Evolutionary conservation across 2,888 invertebrate species (phyloP).

Genomic region (Drosophila niveifrons): DNA sequence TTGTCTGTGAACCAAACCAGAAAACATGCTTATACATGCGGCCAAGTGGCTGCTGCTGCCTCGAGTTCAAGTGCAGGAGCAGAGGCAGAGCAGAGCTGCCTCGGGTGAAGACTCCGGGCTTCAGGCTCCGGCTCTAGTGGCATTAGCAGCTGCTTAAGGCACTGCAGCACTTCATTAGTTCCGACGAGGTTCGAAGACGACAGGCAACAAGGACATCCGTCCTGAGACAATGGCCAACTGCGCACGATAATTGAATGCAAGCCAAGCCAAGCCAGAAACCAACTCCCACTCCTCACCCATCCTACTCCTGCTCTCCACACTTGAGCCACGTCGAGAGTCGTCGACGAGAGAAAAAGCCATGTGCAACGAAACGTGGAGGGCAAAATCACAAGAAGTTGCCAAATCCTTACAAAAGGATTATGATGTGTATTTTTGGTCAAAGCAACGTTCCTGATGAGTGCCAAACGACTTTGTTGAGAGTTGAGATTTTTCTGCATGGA

Average conservation of each 20-base stretch:
- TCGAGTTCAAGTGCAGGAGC: conserved; percentile 55
- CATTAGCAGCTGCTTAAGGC: conserved; percentile 81
- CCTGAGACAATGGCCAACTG: conserved; percentile 81
- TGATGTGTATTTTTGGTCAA: conserved; percentile 81
- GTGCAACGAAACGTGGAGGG: conserved; percentile 47
- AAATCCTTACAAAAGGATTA: conserved; percentile 81
- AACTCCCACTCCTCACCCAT: background rate
- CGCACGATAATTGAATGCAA: conserved; percentile 77
- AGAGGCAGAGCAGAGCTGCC: too few relatives aligned
- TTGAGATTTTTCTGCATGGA: conserved; percentile 43
- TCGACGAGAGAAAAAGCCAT: conserved; percentile 60
- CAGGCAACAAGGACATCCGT: conserved; percentile 52
- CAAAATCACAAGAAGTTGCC: conserved; percentile 64
- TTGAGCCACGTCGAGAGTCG: conserved; percentile 16
- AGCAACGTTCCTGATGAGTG: conserved; percentile 64
- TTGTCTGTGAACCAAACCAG: conserved; percentile 83
- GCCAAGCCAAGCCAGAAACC: conserved; percentile 44
- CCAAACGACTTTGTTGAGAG: conserved; percentile 62
- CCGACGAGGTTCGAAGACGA: conserved; percentile 58
- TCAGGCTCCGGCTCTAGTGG: conserved; percentile 72
- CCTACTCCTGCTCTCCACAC: background rate
- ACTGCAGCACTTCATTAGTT: conserved; percentile 82
- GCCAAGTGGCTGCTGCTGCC: conserved; percentile 67
- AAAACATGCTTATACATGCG: conserved; percentile 82
- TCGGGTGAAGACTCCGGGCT: background rate